Evolutionary conservation across 2,888 invertebrate genomes (phyloP).

Genomic region (Athrips mouffetella): DNA sequence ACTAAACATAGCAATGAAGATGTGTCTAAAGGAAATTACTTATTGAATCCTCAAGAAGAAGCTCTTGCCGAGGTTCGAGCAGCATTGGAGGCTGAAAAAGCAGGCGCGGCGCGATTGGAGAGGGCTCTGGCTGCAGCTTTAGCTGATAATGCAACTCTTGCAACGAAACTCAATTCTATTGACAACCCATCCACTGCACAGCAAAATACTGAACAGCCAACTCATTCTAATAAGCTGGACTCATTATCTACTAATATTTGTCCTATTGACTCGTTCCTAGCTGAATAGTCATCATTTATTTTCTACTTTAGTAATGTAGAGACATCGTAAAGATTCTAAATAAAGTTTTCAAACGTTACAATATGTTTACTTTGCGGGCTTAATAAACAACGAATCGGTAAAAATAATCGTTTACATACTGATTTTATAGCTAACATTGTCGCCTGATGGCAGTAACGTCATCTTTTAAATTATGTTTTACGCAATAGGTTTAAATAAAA

Average conservation of each 20-base stretch:
- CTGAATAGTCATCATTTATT: conserved; percentile 46
- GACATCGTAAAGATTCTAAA: too few species aligned
- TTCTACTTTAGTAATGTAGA: too few species aligned
- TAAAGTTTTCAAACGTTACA: too few species aligned
- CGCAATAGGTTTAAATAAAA: conserved; percentile 19
- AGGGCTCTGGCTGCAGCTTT: conserved; percentile 55
- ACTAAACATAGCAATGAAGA: conserved; percentile 24
- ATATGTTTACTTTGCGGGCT: too few species aligned
- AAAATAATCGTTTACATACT: background rate
- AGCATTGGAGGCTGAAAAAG: conserved; percentile 54
- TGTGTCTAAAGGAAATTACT: conserved; percentile 23
- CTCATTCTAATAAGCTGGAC: conserved; percentile 27
- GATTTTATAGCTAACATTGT: background rate
- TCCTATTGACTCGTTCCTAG: conserved; percentile 62
- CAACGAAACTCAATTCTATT: conserved; percentile 40
- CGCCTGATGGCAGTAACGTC: background rate
- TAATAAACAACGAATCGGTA: background rate
- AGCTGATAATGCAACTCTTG: conserved; percentile 54
- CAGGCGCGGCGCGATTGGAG: conserved; percentile 52
- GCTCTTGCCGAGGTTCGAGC: conserved; percentile 46
- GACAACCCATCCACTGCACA: conserved; percentile 35
- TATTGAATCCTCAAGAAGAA: conserved; percentile 36
- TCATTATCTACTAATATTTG: conserved; percentile 39
- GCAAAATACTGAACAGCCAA: background rate
- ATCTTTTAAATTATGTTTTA: conserved; percentile 1